Conservation (phyloP, 2,888 invertebrate species). For the Epinotia nisella region DNA sequence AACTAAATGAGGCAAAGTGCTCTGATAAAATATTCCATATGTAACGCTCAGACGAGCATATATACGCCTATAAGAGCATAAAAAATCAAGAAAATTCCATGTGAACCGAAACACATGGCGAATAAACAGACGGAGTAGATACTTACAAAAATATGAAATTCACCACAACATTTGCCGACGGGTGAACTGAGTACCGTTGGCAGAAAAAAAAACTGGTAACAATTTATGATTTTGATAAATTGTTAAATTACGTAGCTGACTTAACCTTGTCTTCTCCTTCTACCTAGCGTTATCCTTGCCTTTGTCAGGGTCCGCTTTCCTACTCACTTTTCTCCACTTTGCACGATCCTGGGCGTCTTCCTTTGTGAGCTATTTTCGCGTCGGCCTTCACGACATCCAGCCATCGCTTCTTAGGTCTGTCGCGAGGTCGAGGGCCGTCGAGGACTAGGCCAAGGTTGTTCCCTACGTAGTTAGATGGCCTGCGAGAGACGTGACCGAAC, state of each 20-base stretch:
- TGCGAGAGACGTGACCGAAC: too few relatives aligned
- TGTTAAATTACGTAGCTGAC: background rate
- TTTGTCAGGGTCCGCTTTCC: too few relatives aligned
- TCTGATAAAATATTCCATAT: slow-evolving; percentile 77
- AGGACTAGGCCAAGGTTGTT: too few relatives aligned
- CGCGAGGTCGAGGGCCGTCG: too few relatives aligned
- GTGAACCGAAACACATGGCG: slow-evolving; percentile 84
- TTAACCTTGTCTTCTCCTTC: background rate
- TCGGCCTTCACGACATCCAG: too few relatives aligned
- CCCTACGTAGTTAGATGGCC: too few relatives aligned
- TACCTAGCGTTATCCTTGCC: too few relatives aligned
- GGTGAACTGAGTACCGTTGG: slow-evolving; percentile 63
- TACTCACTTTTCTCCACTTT: too few relatives aligned
- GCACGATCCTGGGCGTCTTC: too few relatives aligned
- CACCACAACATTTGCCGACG: slow-evolving; percentile 84
- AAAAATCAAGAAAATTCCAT: slow-evolving; percentile 83
- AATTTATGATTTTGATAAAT: background rate
- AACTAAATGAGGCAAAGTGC: slow-evolving; percentile 71
- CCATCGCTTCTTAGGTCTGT: too few relatives aligned
- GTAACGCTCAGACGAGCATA: slow-evolving; percentile 67
- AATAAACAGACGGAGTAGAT: slow-evolving; percentile 84
- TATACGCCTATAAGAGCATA: slow-evolving; percentile 83
- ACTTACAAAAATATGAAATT: slow-evolving; percentile 86
- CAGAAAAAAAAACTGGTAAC: slow-evolving; percentile 51
- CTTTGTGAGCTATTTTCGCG: too few relatives aligned